Base-by-base conservation (phyloP, 1,140 invertebrate species). In the Drosophila ficusphila region DNA sequence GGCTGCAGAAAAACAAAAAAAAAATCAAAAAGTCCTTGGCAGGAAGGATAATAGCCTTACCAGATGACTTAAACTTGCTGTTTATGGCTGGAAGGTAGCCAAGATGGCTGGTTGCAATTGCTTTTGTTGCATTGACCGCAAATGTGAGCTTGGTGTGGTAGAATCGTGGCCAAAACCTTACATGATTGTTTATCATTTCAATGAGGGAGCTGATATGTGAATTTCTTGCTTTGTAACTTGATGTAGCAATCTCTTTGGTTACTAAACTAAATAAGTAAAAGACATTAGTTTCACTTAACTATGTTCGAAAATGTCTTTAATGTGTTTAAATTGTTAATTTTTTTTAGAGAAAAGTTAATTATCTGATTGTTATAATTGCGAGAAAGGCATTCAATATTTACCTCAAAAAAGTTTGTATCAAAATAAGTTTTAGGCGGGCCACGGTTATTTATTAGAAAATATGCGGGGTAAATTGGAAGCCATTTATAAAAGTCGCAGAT, bases 111-210 rank as follows among this genome's bases (percentile, higher is more conserved):
- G 21, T 38, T 52, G 14, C 42, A 52, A 14, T 25, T 38, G 6
- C 31, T 72, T 54, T 36, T 68, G 41, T 51, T 69, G 41, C 47
- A 60, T 62, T 73, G 57, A 70, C 57, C 56, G 64, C 76, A 78
- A 78, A 64, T 78, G 75, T 58, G 74, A 64, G 75, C 64, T 58
- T 39, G 53, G 60, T 78, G 75, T 44, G 75, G 75, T 56, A 68
- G 57, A 62, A 49, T 76, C 58, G 58, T 71, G 58, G 67, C 67
- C 58, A 77, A 42, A 52, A 54, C 48, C 64, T 65, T 64, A 62
- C 75, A 48, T 74, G 74, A 69, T 53, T 79, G 76, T 70, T 74
- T 74, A 78, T 79, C n/a, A 44, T 56, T 77, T 64, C 74, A 44
- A 44, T 70, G 64, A 79, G 69, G 58, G 65, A 65, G 56, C 21